These are phyloP conservation scores for Carlito syrichta DNA, from an alignment of 2,113 vertebrate genomes.

Conservation along the genomic window DNA sequence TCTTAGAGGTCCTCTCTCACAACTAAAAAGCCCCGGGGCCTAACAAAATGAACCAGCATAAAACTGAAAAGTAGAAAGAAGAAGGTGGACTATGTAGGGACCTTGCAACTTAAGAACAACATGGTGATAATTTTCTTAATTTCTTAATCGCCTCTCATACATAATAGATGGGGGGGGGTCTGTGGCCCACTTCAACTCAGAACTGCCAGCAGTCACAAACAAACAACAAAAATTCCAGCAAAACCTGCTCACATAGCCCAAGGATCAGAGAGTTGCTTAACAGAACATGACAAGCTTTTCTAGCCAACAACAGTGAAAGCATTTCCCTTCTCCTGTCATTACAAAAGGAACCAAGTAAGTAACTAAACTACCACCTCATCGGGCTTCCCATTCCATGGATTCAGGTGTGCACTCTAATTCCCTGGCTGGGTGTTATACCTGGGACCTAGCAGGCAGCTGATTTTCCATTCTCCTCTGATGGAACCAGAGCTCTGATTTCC, in stretches of 20 bases:
- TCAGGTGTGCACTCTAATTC: background rate
- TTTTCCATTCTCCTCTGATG: background rate
- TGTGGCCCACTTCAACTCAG: background rate
- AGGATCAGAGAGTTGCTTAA: background rate
- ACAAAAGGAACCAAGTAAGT: background rate
- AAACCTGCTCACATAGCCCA: background rate
- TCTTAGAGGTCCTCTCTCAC: background rate
- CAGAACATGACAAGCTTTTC: too few species aligned
- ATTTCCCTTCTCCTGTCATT: background rate
- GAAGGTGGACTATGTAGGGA: background rate
- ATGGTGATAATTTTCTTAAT: background rate
- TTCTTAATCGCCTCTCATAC: background rate
- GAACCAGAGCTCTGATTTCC: background rate
- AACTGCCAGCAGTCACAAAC: background rate
- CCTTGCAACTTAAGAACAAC: background rate
- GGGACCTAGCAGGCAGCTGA: background rate
- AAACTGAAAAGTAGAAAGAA: background rate
- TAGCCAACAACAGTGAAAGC: background rate
- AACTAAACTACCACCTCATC: background rate
- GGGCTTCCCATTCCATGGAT: background rate
- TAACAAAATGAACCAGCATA: background rate
- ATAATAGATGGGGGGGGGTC: background rate
- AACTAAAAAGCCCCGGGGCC: background rate
- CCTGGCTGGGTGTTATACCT: background rate
- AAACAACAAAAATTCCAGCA: background rate